phyloP scores from a whole-genome alignment of 2,113 vertebrate genomes.

The Pardalotus punctatus region DNA sequence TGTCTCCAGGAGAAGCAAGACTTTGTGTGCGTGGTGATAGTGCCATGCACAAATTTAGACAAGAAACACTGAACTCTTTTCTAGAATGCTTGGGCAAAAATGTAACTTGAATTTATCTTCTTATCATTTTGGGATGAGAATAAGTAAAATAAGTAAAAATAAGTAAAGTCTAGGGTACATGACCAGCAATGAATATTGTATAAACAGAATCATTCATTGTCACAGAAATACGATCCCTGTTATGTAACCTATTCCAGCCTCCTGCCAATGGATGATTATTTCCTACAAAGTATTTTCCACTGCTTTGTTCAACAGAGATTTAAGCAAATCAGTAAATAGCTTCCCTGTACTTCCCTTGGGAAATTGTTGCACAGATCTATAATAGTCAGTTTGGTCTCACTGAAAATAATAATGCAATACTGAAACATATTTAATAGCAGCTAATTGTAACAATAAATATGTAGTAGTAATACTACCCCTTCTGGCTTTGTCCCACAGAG shows the following conservation, averaged over 20 bases:
- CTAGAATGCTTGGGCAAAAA: not conserved
- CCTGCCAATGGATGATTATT: constrained; percentile 5
- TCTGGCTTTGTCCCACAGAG: not conserved
- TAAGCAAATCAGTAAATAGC: constrained; percentile 14
- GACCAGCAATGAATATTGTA: not conserved
- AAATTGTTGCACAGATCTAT: not conserved
- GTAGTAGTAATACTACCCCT: not conserved
- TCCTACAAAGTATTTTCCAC: constrained; percentile 40
- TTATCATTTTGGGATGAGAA: not conserved
- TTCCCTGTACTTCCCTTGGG: not conserved
- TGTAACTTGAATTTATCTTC: not conserved
- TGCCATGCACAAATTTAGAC: not conserved
- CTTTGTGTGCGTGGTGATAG: not conserved
- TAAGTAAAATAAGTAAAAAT: no score
- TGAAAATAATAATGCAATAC: not conserved
- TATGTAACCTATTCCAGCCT: not conserved
- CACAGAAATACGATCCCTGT: not conserved
- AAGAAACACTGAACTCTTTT: not conserved
- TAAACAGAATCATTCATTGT: constrained; percentile 14
- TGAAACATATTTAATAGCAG: not conserved
- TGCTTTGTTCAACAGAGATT: constrained; percentile 31
- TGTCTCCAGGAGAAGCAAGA: not conserved
- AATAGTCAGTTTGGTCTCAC: not conserved
- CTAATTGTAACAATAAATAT: not conserved
- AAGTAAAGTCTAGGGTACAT: not conserved